Evolutionary conservation across 2,113 vertebrate genomes (phyloP).

Genomic region (Phoenicopterus ruber): DNA sequence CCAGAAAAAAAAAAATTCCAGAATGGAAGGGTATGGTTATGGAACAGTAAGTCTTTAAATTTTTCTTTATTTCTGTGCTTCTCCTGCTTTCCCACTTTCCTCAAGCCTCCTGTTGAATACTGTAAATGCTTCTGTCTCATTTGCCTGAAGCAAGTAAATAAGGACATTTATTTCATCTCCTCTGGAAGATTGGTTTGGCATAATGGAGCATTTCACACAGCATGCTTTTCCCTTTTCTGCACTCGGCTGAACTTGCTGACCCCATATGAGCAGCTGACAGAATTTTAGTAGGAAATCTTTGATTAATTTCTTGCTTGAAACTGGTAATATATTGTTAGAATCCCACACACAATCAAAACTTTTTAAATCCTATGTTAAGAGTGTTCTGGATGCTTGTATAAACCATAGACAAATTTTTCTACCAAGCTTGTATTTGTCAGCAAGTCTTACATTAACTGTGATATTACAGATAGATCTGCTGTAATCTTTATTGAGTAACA

Average conservation of each 20-base stretch:
- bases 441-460: background rate
- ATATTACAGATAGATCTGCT: background rate
- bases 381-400: background rate
- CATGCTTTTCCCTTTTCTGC: background rate
- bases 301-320: background rate
- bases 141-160: background rate
- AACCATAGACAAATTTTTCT: background rate
- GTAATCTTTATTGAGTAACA: background rate
- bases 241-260: background rate
- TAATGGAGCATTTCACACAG: background rate
- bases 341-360: too few species aligned
- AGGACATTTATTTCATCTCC: background rate
- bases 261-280: background rate
- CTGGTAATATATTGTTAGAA: background rate
- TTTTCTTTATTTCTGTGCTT: background rate
- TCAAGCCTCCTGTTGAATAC: background rate
- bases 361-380: background rate
- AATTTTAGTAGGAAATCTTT: background rate
- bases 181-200: background rate
- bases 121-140: background rate
- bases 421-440: background rate
- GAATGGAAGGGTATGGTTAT: background rate
- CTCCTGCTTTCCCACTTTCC: background rate
- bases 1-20: background rate
- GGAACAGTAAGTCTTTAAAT: background rate